These are phyloP conservation scores for Epirrhoe tristata DNA, from an alignment of 2,888 invertebrate species.

Conservation along the genomic window DNA sequence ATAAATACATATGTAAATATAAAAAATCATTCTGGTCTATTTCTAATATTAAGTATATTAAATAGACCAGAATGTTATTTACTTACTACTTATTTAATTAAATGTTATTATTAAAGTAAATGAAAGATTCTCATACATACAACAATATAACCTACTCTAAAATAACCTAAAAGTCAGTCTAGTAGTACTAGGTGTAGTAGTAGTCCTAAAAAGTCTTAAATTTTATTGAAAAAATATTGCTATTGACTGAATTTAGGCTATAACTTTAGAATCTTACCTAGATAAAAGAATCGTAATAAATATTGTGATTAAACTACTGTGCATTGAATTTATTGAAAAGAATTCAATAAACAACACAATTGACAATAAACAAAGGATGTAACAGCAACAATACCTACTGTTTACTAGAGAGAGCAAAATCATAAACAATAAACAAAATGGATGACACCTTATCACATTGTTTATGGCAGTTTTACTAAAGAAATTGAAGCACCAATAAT, in stretches of 20 bases:
- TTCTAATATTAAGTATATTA: too few relatives aligned
- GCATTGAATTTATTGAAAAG: constrained; percentile 17
- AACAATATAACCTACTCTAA: too few relatives aligned
- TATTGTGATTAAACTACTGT: neutral
- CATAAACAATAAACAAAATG: constrained; percentile 21
- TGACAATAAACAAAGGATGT: constrained; percentile 9
- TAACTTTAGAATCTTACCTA: neutral
- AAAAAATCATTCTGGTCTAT: too few relatives aligned
- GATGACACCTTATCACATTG: constrained; percentile 20
- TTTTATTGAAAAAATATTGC: neutral
- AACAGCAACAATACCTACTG: constrained; percentile 3
- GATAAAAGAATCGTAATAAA: neutral
- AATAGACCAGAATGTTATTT: too few relatives aligned
- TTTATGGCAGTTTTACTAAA: neutral
- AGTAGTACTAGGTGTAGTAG: too few relatives aligned
- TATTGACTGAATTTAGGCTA: neutral
- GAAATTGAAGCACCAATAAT: neutral
- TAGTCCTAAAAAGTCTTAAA: too few relatives aligned
- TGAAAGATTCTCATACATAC: too few relatives aligned
- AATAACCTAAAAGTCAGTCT: too few relatives aligned
- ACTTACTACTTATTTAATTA: too few relatives aligned
- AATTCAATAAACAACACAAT: constrained; percentile 12
- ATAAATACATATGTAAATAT: too few relatives aligned
- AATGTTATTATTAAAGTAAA: too few relatives aligned
- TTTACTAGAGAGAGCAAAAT: constrained; percentile 12